phyloP scores from a whole-genome alignment of 1,140 invertebrate genomes.

The Cyrtorhinus lividipennis region DNA sequence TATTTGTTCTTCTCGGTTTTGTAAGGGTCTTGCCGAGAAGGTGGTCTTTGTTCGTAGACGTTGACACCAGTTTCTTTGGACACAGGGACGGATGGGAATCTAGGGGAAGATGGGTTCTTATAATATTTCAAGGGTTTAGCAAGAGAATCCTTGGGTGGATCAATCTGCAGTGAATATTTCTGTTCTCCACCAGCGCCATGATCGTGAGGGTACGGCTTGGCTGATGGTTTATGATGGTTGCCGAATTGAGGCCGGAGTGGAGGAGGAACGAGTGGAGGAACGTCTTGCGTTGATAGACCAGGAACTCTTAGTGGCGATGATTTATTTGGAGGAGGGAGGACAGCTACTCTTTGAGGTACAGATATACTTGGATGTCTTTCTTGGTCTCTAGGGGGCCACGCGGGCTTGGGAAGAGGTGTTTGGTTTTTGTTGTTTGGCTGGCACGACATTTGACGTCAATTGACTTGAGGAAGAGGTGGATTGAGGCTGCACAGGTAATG shows the following conservation, averaged over 20 bases:
- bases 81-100: not conserved
- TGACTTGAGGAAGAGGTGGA: not conserved
- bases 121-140: not conserved
- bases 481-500: constrained; percentile 27
- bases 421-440: too few species aligned
- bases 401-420: constrained; percentile 33
- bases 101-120: not conserved
- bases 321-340: too few species aligned
- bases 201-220: not conserved
- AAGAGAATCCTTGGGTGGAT: not conserved
- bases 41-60: not conserved
- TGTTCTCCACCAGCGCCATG: not conserved
- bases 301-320: too few species aligned
- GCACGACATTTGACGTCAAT: too few species aligned
- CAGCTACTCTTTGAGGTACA: constrained; percentile 11
- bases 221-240: not conserved
- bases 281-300: not conserved
- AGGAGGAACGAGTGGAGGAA: not conserved
- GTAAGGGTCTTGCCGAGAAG: not conserved
- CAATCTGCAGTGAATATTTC: not conserved
- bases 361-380: constrained; percentile 11
- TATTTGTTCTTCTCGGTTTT: not conserved
- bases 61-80: not conserved
- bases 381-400: constrained; percentile 2
- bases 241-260: not conserved